These are phyloP conservation scores for Crocallis elinguaria DNA, from an alignment of 2,888 invertebrate genomes.

Conservation along the genomic window DNA sequence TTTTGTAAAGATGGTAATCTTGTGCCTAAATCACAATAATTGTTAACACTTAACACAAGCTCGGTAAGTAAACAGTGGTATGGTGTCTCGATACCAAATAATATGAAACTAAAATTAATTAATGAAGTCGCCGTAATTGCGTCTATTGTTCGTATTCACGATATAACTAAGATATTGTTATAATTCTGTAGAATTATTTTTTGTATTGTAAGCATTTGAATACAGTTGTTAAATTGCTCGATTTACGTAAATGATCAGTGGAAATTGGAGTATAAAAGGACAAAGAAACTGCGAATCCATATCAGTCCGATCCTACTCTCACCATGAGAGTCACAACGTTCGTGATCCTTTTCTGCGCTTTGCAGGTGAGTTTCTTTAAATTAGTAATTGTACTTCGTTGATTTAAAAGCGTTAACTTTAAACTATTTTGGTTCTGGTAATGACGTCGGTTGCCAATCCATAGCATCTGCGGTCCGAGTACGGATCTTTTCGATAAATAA, in stretches of 20 bases:
- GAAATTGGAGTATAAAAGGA: slow-evolving; percentile 65
- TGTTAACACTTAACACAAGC: background rate
- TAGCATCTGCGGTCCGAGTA: no score
- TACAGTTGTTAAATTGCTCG: slow-evolving; percentile 41
- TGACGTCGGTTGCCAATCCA: no score
- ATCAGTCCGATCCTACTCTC: slow-evolving; percentile 80
- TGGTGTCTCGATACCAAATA: background rate
- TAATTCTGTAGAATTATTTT: slow-evolving; percentile 49
- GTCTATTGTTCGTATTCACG: slow-evolving; percentile 60
- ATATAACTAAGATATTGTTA: slow-evolving; percentile 53
- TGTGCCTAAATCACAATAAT: background rate
- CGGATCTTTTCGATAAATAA: no score
- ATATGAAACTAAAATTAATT: background rate
- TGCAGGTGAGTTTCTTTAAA: slow-evolving; percentile 68
- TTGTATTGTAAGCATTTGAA: slow-evolving; percentile 55
- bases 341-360: slow-evolving; percentile 77
- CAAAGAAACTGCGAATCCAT: slow-evolving; percentile 34
- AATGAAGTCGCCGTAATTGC: slow-evolving; percentile 47
- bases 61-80: background rate
- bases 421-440: no score
- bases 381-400: no score
- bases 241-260: slow-evolving; percentile 42
- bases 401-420: no score
- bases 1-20: no score
- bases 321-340: slow-evolving; percentile 76